These are phyloP conservation scores for Ariolimax columbianus DNA, from an alignment of 2,888 invertebrate species.

Conservation along the genomic window DNA sequence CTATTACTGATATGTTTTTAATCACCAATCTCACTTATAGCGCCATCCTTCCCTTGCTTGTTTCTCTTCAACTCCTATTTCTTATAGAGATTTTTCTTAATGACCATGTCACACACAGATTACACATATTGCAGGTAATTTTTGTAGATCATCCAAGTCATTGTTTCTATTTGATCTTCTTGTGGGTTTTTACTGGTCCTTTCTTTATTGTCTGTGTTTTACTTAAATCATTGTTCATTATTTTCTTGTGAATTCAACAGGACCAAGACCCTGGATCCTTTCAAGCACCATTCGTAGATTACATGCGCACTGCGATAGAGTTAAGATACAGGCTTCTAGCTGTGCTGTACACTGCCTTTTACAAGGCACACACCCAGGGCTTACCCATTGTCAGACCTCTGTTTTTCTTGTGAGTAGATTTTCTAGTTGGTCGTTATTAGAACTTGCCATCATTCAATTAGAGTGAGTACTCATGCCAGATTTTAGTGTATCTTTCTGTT, in stretches of 20 bases:
- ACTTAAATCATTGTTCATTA: no score
- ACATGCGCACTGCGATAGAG: constrained; percentile 68
- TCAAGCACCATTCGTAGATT: constrained; percentile 83
- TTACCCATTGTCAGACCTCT: constrained; percentile 72
- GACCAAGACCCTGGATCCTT: constrained; percentile 91
- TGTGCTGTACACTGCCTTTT: constrained; percentile 79
- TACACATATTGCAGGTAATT: not conserved
- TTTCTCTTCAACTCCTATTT: no score
- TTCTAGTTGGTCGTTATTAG: not conserved
- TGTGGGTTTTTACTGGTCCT: not conserved
- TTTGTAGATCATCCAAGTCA: not conserved
- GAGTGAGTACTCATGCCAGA: no score
- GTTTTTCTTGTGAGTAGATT: constrained; percentile 70
- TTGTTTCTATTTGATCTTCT: not conserved
- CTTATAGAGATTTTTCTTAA: no score
- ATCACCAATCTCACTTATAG: no score
- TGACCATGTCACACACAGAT: not conserved
- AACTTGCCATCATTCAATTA: not conserved
- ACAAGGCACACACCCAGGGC: constrained; percentile 68
- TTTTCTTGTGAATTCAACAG: constrained; percentile 52
- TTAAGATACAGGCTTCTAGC: constrained; percentile 79
- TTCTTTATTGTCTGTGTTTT: not conserved
- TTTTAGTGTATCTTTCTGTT: no score
- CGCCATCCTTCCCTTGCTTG: no score
- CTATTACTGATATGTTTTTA: no score